Base-by-base conservation (phyloP, 2,888 invertebrate genomes). In the Criorhina ranunculi region DNA sequence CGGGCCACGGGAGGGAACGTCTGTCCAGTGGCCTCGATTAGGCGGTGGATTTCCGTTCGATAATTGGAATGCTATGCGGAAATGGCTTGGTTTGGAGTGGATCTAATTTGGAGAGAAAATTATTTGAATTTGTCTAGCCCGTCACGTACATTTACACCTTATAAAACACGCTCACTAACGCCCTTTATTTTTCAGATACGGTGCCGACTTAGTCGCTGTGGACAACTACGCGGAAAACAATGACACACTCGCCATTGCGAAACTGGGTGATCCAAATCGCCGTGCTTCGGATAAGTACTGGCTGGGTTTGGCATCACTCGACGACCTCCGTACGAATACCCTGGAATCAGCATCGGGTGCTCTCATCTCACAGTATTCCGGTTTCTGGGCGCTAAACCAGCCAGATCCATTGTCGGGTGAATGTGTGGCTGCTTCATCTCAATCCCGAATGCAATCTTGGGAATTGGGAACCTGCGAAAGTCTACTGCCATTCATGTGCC, bases 381-480 rank as follows among this genome's bases (percentile, higher is more conserved):
- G 97, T 87, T 98, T 98, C 92, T 98, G 98, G 98, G 96, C 96
- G 64, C 92, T 96, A 87, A 94, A 95, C 88, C 98, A 98, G 91
- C 98, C 98, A 2, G 95, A 97, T 91, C 95, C 97, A 12, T 93
- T 94, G 88, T 94, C 95, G 29, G 98, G 98, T 59, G 97, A 98
- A 93, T 98, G 98, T 92, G 98, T 98, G 7, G 96, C 97, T 87
- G 96, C 96, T 1, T 93, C 93, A 12, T 92, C 94, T 55, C 91
- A 91, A 15, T 89, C 90, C n/a, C 93, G 93, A 85, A 92, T 94
- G 66, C 98, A 98, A 92, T 97, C 97, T 77, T 99, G 99, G 99
- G 96, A 97, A 91, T 93, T 99, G 81, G 97, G 97, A 70, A 98
- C 98, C 33, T 99, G 99, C 91, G 98, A 98, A 93, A 96, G 96